A percentile compares a stretch with the other conserved stretches of the same genome.
Conservation (phyloP, 2,888 invertebrate species). For the Diaprepes abbreviatus region DNA sequence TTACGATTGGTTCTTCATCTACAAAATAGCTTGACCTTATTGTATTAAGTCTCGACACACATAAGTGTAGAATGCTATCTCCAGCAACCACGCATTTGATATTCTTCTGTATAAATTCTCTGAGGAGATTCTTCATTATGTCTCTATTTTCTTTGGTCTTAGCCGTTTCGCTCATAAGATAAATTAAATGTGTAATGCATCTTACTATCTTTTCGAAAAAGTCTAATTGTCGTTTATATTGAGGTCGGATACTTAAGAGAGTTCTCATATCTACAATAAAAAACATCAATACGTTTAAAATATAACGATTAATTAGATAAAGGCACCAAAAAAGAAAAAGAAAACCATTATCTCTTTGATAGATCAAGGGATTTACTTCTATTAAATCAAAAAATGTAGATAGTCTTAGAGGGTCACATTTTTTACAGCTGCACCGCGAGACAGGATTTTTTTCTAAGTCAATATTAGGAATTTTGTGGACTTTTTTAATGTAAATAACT, state of each 20-base stretch:
- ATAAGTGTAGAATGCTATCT: constrained; percentile 88
- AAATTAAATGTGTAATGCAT: constrained; percentile 84
- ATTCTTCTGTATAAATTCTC: constrained; percentile 73
- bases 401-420: too few relatives aligned
- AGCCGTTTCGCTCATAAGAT: constrained; percentile 76
- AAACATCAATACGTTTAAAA: constrained; percentile 8
- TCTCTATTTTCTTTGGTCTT: constrained; percentile 69
- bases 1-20: constrained; percentile 73
- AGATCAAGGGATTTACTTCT: too few relatives aligned
- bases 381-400: too few relatives aligned
- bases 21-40: constrained; percentile 83
- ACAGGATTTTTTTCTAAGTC: too few relatives aligned
- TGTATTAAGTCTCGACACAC: constrained; percentile 83
- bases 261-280: constrained; percentile 69
- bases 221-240: constrained; percentile 83
- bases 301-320: too few relatives aligned
- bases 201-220: constrained; percentile 86
- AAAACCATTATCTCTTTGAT: too few relatives aligned
- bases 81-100: constrained; percentile 79
- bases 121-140: constrained; percentile 69
- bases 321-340: too few relatives aligned
- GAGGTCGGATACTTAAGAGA: constrained; percentile 74
- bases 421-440: too few relatives aligned
- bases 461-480: too few relatives aligned
- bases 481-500: too few relatives aligned